Conservation (phyloP, 2,888 invertebrate genomes). For the Acheta domesticus region DNA sequence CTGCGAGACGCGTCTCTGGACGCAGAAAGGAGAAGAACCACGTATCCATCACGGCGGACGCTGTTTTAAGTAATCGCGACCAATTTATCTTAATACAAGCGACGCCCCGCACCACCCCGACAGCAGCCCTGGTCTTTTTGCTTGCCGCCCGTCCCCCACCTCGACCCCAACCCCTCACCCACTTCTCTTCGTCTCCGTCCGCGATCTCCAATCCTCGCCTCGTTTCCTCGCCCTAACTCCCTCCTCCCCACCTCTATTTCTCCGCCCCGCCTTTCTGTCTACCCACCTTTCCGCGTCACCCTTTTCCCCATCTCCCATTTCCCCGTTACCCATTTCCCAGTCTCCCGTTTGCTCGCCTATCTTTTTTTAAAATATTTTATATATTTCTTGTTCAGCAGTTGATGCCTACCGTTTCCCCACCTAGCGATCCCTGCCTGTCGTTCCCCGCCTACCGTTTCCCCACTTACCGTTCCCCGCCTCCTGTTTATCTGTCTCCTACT, state of each 20-base stretch:
- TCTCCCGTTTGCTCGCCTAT: no score
- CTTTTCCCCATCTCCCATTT: not conserved
- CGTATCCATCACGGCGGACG: not conserved
- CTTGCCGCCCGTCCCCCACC: not conserved
- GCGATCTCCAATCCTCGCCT: not conserved
- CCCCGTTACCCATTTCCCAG: no score
- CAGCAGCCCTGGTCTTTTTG: not conserved
- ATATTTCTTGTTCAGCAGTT: no score
- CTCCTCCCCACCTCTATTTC: not conserved
- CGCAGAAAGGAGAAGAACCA: not conserved
- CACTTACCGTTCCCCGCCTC: not conserved
- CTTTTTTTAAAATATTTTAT: no score
- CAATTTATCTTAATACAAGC: not conserved
- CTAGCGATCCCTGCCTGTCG: not conserved
- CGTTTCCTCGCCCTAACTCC: not conserved
- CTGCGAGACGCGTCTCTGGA: not conserved
- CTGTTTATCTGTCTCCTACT: not conserved
- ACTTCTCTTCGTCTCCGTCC: not conserved
- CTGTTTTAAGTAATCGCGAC: not conserved
- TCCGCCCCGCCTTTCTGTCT: no score
- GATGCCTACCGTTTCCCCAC: not conserved
- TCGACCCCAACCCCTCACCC: not conserved
- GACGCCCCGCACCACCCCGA: not conserved
- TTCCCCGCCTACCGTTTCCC: not conserved
- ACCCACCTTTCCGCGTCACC: not conserved